Evolutionary conservation across 2,797 vertebrate genomes (phyloP), one percentile per base, ranked within the genome.

Genomic region (Bovichtus variegatus): DNA sequence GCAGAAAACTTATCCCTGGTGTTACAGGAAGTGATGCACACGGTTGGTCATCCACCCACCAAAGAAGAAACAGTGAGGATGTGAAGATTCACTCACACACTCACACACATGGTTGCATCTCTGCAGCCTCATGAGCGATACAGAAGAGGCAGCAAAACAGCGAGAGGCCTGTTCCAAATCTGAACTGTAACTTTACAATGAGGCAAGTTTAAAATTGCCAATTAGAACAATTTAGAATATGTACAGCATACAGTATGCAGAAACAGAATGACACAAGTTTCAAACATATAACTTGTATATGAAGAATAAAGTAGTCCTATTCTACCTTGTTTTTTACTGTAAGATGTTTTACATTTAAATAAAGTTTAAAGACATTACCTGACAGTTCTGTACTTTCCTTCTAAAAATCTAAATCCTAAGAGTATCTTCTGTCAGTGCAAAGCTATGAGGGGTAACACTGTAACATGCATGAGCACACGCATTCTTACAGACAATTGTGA

Each of bases 401-500:
- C 38, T 49, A 70, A 66, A n/a, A 65, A 43, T 23, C 12, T 55
- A 19, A 9, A 23, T 7, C 23, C 59, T 23, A 27, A 44, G 40
- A 19, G 16, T n/a, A 19, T n/a, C 15, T 46, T 58, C 15, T 58
- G 25, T 57, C n/a, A 59, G 61, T 46, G 38, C n/a, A 11, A n/a
- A 19, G n/a, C 15, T 27, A 3, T 31, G 19, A 78, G 21, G 9
- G 8, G 12, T 64, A 47, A 59, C 49, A 61, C 53, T 23, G 50
- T 15, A 66, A 53, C 58, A 85, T 81, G 66, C 78, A 90, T 61
- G 71, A 84, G 75, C 60, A 50, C 60, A 76, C 80, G 87, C 76
- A 81, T 82, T 90, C 78, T 82, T 78, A 81, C 27, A 87, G 79
- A 94, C 93, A 94, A 94, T 93, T 66, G 91, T 95, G 93, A 94